A percentile compares a stretch with the other conserved stretches of the same genome.
Conservation (phyloP, 2,888 invertebrate species). For the Willowsia nigromaculata region DNA sequence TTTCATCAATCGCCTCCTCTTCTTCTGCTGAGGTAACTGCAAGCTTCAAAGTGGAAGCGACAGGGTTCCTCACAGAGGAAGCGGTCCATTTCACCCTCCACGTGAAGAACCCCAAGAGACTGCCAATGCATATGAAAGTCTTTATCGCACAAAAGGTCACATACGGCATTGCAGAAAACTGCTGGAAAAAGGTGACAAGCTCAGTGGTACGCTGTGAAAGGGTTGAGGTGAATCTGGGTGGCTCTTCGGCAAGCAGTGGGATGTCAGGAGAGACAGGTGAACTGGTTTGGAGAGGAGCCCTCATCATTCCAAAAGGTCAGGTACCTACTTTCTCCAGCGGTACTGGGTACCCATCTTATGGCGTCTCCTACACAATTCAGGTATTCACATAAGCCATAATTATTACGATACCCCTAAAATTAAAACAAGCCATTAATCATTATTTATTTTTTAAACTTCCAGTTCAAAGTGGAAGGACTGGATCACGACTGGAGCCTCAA, state of each 20-base stretch:
- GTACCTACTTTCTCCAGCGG: conserved; percentile 53
- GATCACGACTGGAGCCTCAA: conserved; percentile 62
- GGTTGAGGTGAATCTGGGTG: conserved; percentile 53
- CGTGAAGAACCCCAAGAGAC: conserved; percentile 36
- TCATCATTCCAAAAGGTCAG: conserved; percentile 66
- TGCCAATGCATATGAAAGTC: conserved; percentile 54
- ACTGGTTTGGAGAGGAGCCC: conserved; percentile 59
- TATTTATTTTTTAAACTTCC: not conserved
- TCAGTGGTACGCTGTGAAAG: conserved; percentile 56
- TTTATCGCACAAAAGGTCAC: conserved; percentile 60
- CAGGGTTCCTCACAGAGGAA: conserved; percentile 55
- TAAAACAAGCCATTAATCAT: too few species aligned
- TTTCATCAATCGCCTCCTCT: not conserved
- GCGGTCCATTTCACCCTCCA: conserved; percentile 55
- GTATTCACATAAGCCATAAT: too few species aligned
- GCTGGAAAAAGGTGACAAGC: conserved; percentile 61
- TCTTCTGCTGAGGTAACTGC: not conserved
- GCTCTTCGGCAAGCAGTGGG: not conserved
- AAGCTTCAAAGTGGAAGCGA: conserved; percentile 47
- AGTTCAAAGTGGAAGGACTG: conserved; percentile 66
- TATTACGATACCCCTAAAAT: too few species aligned
- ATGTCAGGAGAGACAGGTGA: not conserved
- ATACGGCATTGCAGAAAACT: conserved; percentile 50
- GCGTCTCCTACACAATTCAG: conserved; percentile 50
- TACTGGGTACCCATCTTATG: conserved; percentile 26